Base-by-base conservation (phyloP, 2,797 vertebrate species). In the Acrossocheilus wenchowensis region DNA sequence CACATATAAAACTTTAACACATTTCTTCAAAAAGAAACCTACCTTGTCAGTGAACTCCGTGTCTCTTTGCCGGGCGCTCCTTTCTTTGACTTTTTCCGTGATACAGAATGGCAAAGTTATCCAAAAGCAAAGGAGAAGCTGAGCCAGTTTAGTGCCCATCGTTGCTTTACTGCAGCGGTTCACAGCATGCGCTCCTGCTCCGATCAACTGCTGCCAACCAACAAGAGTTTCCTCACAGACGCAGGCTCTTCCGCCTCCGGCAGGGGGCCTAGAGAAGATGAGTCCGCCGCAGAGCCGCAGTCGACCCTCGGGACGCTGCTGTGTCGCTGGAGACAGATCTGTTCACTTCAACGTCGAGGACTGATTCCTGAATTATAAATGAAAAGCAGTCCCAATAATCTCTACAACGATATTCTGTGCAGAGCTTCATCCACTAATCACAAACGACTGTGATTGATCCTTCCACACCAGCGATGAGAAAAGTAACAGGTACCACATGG, bases 1-100 rank as follows among this genome's bases (percentile, higher is more conserved):
- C 14, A 34, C 72, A 11, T 57, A 34, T 21, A 68, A 68, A 68
- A 68, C 34, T 39, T 68, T 39, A 39, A 68, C 7, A 23, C 48
- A 14, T 26, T 48, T 30, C 2, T 78, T 43, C 7, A 15, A 10
- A 57, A 60, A 60, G 57, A 60, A 60, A 60, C 86, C 84, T 84
- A 90, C 91, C 87, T 90, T 90, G 10, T 91, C 89, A 8, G 79
- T 50, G 72, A 87, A 89, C n/a, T 89, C 89, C n/a, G 89, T 54
- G 39, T 91, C 91, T 43, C 83, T 88, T 43, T 87, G 86, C 21
- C 88, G 81, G 45, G 14, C 12, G 2, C 15, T 74, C 21, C 75
- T 85, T 43, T 87, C 89, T 75, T 88, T 90, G 1, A 79, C 73
- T 81, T 90, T 91, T 71, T 91, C 85, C 12, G 73, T 69, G n/a